Evolutionary conservation across 2,888 invertebrate species (phyloP).

Genomic region (Cybosia mesomella): DNA sequence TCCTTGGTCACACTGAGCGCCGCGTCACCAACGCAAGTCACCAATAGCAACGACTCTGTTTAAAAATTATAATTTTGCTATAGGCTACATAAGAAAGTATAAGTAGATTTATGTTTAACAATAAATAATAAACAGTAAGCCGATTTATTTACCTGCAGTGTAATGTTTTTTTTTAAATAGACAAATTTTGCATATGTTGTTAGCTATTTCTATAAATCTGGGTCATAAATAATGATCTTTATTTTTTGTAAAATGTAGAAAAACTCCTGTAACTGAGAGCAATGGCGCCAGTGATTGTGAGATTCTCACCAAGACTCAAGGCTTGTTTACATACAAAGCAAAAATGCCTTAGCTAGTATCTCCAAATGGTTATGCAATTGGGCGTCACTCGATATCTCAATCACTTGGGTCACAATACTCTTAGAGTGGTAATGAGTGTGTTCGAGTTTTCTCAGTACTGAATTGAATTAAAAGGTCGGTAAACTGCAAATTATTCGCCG

Average conservation of each 20-base stretch:
- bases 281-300: background rate
- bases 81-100: background rate
- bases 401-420: too few relatives aligned
- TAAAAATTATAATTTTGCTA: background rate
- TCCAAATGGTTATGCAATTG: too few relatives aligned
- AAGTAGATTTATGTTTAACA: background rate
- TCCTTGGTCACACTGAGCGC: slow-evolving; percentile 69
- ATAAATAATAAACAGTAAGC: background rate
- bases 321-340: too few relatives aligned
- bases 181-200: background rate
- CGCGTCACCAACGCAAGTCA: slow-evolving; percentile 68
- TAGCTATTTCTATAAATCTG: background rate
- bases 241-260: background rate
- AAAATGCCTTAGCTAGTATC: too few relatives aligned
- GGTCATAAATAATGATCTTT: background rate
- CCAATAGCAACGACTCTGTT: slow-evolving; percentile 58
- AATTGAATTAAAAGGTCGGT: too few relatives aligned
- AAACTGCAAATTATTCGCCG: too few relatives aligned
- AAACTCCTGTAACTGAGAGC: background rate
- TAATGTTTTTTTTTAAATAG: background rate
- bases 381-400: too few relatives aligned
- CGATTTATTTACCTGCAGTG: background rate
- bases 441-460: too few relatives aligned
- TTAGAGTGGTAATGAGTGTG: too few relatives aligned
- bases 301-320: too few relatives aligned